Base-by-base conservation (phyloP, 1,140 invertebrate species). In the Asobara japonica region DNA sequence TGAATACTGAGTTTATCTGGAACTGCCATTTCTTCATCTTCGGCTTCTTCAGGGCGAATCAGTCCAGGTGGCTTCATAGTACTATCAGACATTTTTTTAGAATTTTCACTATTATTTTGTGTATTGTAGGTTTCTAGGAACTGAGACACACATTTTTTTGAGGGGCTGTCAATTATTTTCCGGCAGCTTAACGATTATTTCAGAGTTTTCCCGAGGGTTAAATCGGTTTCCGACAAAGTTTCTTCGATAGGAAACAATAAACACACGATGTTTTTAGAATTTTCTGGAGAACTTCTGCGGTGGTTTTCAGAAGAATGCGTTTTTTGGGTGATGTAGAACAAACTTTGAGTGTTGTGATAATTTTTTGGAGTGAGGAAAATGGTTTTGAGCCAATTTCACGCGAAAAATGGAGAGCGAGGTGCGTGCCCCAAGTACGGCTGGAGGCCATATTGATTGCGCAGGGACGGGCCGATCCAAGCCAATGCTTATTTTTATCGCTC, bases 401-500 rank as follows among this genome's bases (percentile, higher is more conserved):
- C 0, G 36, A 65, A 60, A 71, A 76, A 76, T 65, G 22, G 68
- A 33, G 29, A 66, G 65, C 75, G 77, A 67, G 41, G 64, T 78
- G 74, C 76, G 78, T 80, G 77, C 73, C 77, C 77, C 76, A 76
- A 61, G 65, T 61, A 75, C 45, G 76, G 69, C 78, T 79, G 81
- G 83, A 83, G 79, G 82, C 82, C 83, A 84, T 84, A 84, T 84
- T 83, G 83, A 84, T 84, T 80, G 73, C 64, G 82, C 80, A 83
- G 81, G 81, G 78, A 78, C 83, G 82, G 74, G 76, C 79, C 80
- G 80, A 83, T 82, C 77, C 72, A 38, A 76, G 51, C 51, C 62
- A 76, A 79, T 80, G 74, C 80, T 74, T 78, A 77, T 73, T 79
- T 76, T 74, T 73, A 71, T 38, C 41, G 27, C 67, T 73, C 41